Evolutionary conservation across 2,888 invertebrate genomes (phyloP), one percentile per base, ranked within the genome.

Genomic region (Leptothorax acervorum): DNA sequence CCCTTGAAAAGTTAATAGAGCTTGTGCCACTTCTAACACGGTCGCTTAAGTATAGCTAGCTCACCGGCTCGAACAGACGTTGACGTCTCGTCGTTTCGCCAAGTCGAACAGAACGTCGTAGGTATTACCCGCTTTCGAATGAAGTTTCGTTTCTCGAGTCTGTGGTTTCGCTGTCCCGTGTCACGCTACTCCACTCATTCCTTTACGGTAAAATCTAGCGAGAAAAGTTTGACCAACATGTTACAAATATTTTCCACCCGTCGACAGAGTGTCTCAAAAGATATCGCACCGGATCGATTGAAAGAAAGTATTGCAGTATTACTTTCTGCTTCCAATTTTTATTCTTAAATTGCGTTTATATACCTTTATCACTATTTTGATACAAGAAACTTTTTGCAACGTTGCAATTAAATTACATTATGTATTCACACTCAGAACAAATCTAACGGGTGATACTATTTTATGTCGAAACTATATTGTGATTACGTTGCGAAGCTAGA

Each of bases 1-100:
- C 8, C 48, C 57, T 83, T 88, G 88, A 87, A 87, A 89, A 89
- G 86, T 89, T 88, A 87, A 89, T 88, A 88, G 85, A 83, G 85
- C 79, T 83, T 84, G 83, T 71, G 82, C 82, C 85, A 83, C 82
- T 55, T 83, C 71, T 83, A 70, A 71, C 48, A 48, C 53, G 53
- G 57, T 65, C 51, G 51, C 31, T 66, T 84, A 82, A 84, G 75
- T 62, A 62, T 53, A 76, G 42, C 53, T 74, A 74, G 42, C 35
- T 73, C 31, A 53, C 63, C n/a, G 9, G 55, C 78, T 53, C 45
- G 65, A 75, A 45, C 53, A 48, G 57, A 82, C 62, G 73, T 55
- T 63, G 51, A 71, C 74, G 45, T 81, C 48, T 63, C 63, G 42
- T 39, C 76, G 76, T 28, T 68, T 82, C 60, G n/a, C 42, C 62